phyloP scores from a whole-genome alignment of 2,888 invertebrate species.

The Lumbricus terrestris region DNA sequence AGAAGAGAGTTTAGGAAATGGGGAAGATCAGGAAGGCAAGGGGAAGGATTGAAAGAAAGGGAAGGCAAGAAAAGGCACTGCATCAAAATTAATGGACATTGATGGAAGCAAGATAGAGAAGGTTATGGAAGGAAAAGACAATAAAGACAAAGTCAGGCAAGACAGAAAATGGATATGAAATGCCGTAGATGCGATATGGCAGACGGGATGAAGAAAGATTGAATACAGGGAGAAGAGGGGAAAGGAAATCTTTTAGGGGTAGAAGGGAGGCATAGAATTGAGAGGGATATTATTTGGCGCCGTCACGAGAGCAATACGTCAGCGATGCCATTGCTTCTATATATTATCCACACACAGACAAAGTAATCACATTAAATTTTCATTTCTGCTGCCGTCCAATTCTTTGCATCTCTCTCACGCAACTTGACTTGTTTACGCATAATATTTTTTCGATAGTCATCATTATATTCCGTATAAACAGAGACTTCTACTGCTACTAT shows the following conservation, averaged over 20 bases:
- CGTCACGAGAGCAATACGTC: background rate
- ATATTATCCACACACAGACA: background rate
- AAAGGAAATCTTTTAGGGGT: background rate
- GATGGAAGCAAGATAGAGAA: too few species aligned
- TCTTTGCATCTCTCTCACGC: background rate
- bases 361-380: background rate
- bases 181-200: too few species aligned
- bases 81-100: background rate
- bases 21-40: background rate
- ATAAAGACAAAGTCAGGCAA: too few species aligned
- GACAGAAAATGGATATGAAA: too few species aligned
- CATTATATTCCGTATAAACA: background rate
- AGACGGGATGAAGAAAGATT: too few species aligned
- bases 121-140: too few species aligned
- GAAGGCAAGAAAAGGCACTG: background rate
- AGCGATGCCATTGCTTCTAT: background rate
- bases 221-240: background rate
- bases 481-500: background rate
- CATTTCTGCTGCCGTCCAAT: background rate
- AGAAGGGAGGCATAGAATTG: background rate
- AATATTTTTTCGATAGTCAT: background rate
- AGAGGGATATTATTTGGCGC: background rate
- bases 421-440: background rate
- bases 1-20: background rate
- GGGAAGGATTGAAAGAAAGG: background rate